Evolutionary conservation across 2,113 vertebrate species (phyloP), one percentile per base, ranked within the genome.

Genomic region (Platycercus adscitus): DNA sequence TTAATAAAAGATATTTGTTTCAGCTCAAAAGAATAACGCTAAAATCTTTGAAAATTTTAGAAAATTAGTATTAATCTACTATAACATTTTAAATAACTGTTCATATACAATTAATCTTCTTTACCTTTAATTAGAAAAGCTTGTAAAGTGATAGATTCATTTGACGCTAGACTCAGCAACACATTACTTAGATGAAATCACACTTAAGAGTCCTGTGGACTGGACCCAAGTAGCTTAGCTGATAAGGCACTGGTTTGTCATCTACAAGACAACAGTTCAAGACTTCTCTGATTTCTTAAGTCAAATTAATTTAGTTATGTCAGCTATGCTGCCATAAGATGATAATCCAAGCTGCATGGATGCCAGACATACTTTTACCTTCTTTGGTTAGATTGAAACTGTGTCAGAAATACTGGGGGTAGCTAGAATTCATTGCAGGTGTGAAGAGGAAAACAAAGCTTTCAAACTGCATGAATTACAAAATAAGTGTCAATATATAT

Each of bases 241-340:
- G 98, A 98, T 98, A 98, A 98, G 95, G 50, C 90, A 52, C 82
- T 92, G 90, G 97, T 97, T 98, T 98, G 98, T 98, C 97, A 98
- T 96, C 91, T 96, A 89, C 92, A 86, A 95, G 97, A 97, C 91
- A 93, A 97, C 93, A 96, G 96, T 97, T 97, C 96, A 97, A 96
- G 95, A 95, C 97, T 97, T 96, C 88, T 96, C 92, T 96, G 95
- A 94, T 97, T 98, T 91, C 96, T 97, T 97, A 97, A 97, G 97
- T 98, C 95, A 97, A 98, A 98, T 98, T 98, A 98, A 98, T 98
- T 98, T 97, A 98, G 93, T 97, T 97, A 96, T 97, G 96, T 98
- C 97, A 97, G 86, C 96, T 96, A 96, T 97, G 96, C 93, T 97
- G 96, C 96, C 97, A 93, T 97, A 97, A 97, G 90, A 96, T 97